Base-by-base conservation (phyloP, 2,888 invertebrate genomes). In the Carcina quercana region DNA sequence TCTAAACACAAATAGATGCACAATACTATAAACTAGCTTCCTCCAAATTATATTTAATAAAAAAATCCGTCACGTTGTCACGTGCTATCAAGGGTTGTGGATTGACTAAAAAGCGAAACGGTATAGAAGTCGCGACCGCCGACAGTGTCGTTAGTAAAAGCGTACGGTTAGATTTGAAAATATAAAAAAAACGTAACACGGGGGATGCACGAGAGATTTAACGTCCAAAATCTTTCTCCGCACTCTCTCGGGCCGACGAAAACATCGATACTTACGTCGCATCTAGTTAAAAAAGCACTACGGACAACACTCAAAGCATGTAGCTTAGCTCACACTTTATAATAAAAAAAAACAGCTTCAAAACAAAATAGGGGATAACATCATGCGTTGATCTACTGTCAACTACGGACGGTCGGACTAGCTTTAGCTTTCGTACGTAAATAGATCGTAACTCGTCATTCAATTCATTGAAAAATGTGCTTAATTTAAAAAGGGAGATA, bases 141-240 rank as follows among this genome's bases (percentile, higher is more conserved):
- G 66, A 59, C 68, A 6, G 41, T 41, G n/a, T 58, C 70, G 70
- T 82, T 82, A 80, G 78, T 79, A 73, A 57, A 80, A 82, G 82
- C 80, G 75, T 73, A 76, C 76, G 73, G 75, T 79, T 78, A 79
- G 64, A 48, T 45, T 33, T 30, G 38, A 50, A 52, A 33, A 34
- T 41, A 53, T 58, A 55, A 58, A 57, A 43, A 50, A 53, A 55
- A 57, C 53, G 24, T 22, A 64, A 69, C 70, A 74, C 74, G 68
- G 82, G 80, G 82, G 83, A 82, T 82, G 83, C 83, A 83, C 83
- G 80, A 74, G 66, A 65, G 59, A 61, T 52, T 47, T 58, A 47
- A 45, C 42, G 45, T 43, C 37, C 38, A 40, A 40, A 43, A 43
- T 37, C 39, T 40, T 35, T 41, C 36, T 60, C 66, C 74, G 72